These are phyloP conservation scores for Thumatha senex DNA, from an alignment of 2,888 invertebrate species.

Conservation along the genomic window DNA sequence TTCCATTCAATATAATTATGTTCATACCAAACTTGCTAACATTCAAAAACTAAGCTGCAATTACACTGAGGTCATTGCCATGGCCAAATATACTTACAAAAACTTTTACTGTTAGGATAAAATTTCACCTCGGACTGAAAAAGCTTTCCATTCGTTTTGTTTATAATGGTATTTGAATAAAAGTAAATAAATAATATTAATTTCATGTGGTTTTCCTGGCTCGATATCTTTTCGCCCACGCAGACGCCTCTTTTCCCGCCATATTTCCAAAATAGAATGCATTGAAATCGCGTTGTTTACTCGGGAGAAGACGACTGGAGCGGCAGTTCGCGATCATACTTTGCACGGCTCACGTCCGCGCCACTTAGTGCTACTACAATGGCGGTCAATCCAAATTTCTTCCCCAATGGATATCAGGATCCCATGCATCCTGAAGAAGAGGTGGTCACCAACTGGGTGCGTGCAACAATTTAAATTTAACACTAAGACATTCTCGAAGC, in stretches of 20 bases:
- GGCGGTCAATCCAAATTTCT: conserved; percentile 78
- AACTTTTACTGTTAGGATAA: not conserved
- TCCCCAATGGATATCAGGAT: conserved; percentile 81
- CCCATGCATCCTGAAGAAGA: conserved; percentile 83
- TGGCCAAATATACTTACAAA: too few species aligned
- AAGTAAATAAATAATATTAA: conserved; percentile 43
- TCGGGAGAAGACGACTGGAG: conserved; percentile 71
- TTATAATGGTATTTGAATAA: not conserved
- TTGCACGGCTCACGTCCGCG: conserved; percentile 70
- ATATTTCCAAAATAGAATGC: conserved; percentile 83
- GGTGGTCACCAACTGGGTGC: conserved; percentile 85
- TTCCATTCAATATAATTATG: conserved; percentile 9
- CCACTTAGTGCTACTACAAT: conserved; percentile 57
- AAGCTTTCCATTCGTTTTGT: not conserved
- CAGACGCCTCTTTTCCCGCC: conserved; percentile 68
- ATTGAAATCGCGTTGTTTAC: conserved; percentile 79
- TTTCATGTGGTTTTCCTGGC: conserved; percentile 51
- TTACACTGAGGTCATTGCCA: too few species aligned
- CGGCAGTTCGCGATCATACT: conserved; percentile 70
- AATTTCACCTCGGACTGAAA: not conserved
- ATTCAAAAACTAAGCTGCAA: too few species aligned
- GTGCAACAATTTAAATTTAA: conserved; percentile 48
- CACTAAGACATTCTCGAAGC: conserved; percentile 22
- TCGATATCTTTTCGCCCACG: conserved; percentile 69
- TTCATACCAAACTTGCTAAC: too few species aligned